Evolutionary conservation across 2,113 vertebrate species (phyloP).

Genomic region (Macroglossus sobrinus): DNA sequence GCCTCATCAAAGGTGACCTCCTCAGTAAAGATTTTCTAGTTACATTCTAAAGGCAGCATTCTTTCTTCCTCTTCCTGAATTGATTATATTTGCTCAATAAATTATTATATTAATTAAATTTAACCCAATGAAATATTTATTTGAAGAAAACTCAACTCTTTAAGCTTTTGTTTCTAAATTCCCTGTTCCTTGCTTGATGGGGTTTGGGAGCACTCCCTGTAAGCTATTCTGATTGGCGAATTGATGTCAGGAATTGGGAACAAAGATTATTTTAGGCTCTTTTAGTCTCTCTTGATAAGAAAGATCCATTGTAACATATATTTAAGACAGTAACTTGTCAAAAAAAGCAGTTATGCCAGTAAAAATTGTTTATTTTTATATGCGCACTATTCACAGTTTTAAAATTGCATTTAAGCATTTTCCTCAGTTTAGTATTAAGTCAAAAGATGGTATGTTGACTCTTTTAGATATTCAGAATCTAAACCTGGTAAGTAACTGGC

Average conservation of each 20-base stretch:
- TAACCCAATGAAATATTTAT: not conserved
- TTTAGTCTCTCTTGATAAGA: not conserved
- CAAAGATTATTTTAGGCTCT: not conserved
- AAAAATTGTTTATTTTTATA: not conserved
- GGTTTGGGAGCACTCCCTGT: not conserved
- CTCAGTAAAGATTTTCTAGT: not conserved
- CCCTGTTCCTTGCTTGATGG: not conserved
- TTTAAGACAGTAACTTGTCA: not conserved
- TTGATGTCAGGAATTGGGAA: not conserved
- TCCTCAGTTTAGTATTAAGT: constrained; percentile 1
- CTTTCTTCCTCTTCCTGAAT: not conserved
- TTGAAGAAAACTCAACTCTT: not conserved
- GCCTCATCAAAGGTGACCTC: not conserved
- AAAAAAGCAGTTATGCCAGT: not conserved
- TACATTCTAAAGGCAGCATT: not conserved
- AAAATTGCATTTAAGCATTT: not conserved
- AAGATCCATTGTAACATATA: not conserved
- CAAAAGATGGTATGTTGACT: not conserved
- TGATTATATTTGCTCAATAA: constrained; percentile 26
- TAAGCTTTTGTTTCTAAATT: not conserved
- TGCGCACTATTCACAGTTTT: not conserved
- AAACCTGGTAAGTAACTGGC: constrained; percentile 32
- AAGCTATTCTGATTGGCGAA: not conserved
- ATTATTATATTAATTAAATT: not conserved
- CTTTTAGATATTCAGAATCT: not conserved